Base-by-base conservation (phyloP, 2,888 invertebrate genomes). In the Ferdinandea cuprea region DNA sequence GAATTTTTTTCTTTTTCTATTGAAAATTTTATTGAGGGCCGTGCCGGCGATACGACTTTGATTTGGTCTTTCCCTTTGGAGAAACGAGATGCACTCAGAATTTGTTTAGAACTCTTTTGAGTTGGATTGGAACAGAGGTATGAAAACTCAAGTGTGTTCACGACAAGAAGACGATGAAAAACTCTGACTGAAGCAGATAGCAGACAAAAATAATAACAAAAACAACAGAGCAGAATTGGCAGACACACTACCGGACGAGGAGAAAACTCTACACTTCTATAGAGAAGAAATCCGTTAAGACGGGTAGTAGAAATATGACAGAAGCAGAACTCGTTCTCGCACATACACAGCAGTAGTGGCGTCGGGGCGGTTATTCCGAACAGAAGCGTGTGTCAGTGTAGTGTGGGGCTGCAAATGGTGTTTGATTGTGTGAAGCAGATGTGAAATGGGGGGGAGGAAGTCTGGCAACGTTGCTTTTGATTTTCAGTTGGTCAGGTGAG, bases 171-270 rank as follows among this genome's bases (percentile, higher is more conserved):
- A 30, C 58, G 66, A 74, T 58, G 66, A 74, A 74, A 40, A 37
- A 52, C 13, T n/a, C n/a, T n/a, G 3, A 56, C 37, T 54, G 58
- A 58, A 58, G 21, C 17, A 59, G 52, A 58, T 42, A n/a, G 15
- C 13, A 52, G 61, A 50, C 37, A 35, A 63, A 65, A 63, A 79
- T 44, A 80, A 63, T 46, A 73, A 79, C 54, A 79, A 73, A 46
- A 79, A 79, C 73, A 79, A 79, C 74, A 69, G 21, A 76, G 68
- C 58, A 69, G 61, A 66, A 54, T 13, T 50, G n/a, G 17, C 54
- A 61, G 40, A 42, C 17, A 69, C 25, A 56, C 42, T 13, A 30
- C 50, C 32, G 17, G n/a, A 44, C 52, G 46, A 54, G 46, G 40
- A 73, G 72, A 73, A n/a, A 65, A 56, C 52, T 52, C 54, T 52